A percentile compares a stretch with the other conserved stretches of the same genome.
Evolutionary conservation across 2,888 invertebrate genomes (phyloP).

Genomic region (Tuberolachnus salignus): DNA sequence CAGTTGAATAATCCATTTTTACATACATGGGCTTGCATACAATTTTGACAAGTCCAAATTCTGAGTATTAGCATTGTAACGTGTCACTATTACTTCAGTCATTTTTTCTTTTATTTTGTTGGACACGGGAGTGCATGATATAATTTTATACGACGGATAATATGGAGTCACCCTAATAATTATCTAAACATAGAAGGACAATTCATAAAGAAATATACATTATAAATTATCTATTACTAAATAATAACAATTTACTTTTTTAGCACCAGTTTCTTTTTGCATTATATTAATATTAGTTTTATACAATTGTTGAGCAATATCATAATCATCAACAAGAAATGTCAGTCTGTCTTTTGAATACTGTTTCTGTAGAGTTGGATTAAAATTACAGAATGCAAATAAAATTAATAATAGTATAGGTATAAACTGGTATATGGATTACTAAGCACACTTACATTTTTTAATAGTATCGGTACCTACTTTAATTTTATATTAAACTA

Average conservation of each 20-base stretch:
- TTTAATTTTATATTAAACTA: not conserved
- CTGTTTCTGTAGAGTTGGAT: not conserved
- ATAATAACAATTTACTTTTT: not conserved
- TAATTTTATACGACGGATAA: not conserved
- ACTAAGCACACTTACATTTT: not conserved
- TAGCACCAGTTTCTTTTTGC: not conserved
- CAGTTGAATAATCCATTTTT: not conserved
- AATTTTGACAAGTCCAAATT: conserved; percentile 22
- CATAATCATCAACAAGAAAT: conserved; percentile 21
- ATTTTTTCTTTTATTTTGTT: conserved; percentile 22
- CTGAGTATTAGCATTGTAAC: not conserved
- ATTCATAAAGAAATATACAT: not conserved
- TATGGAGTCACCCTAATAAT: conserved; percentile 1
- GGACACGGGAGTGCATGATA: conserved; percentile 11
- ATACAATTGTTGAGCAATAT: not conserved
- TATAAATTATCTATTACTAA: not conserved
- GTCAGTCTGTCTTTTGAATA: not conserved
- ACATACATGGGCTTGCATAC: not conserved
- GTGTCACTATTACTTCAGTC: not conserved
- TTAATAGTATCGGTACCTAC: too few species aligned
- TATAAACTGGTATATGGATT: not conserved
- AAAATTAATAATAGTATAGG: too few species aligned
- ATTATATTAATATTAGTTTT: not conserved
- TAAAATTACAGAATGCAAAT: too few species aligned
- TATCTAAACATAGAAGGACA: too few species aligned